These are phyloP conservation scores for Drosophila grimshawi DNA, from an alignment of 1,140 invertebrate species.

Conservation along the genomic window DNA sequence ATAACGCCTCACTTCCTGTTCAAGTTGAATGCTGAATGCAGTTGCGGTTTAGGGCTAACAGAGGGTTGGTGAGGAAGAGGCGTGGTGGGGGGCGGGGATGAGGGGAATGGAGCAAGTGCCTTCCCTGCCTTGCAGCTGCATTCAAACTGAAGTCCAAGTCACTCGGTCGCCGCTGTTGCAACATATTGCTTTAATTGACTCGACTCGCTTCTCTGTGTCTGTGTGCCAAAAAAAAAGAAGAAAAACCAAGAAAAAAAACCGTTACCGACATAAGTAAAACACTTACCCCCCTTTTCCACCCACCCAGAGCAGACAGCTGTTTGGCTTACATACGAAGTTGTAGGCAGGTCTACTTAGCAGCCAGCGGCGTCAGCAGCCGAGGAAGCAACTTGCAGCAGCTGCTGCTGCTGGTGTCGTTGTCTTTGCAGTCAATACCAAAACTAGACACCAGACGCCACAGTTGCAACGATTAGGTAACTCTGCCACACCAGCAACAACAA, in stretches of 20 bases:
- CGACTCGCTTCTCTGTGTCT: slow-evolving; percentile 52
- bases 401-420: slow-evolving; percentile 35
- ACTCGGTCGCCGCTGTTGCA: slow-evolving; percentile 74
- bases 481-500: slow-evolving; percentile 17
- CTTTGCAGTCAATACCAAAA: slow-evolving; percentile 39
- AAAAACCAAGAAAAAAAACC: slow-evolving; percentile 24
- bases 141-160: slow-evolving; percentile 66
- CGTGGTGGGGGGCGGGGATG: not conserved
- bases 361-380: slow-evolving; percentile 33
- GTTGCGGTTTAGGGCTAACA: slow-evolving; percentile 36
- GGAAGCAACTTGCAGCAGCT: slow-evolving; percentile 64
- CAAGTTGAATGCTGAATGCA: slow-evolving; percentile 68
- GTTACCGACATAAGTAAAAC: slow-evolving; percentile 32
- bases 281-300: not conserved
- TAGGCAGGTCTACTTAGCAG: slow-evolving; percentile 47
- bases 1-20: slow-evolving; percentile 75
- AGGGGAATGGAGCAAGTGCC: too few relatives aligned
- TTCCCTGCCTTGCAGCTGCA: not conserved
- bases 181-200: slow-evolving; percentile 78
- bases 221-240: slow-evolving; percentile 63
- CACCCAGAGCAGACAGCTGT: not conserved
- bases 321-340: slow-evolving; percentile 14
- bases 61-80: slow-evolving; percentile 1
- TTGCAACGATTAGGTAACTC: slow-evolving; percentile 70
- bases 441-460: slow-evolving; percentile 45